A percentile compares a stretch with the other conserved stretches of the same genome.
These are phyloP conservation scores for Stenolophus ochropezus DNA, from an alignment of 2,888 invertebrate species.

Conservation along the genomic window DNA sequence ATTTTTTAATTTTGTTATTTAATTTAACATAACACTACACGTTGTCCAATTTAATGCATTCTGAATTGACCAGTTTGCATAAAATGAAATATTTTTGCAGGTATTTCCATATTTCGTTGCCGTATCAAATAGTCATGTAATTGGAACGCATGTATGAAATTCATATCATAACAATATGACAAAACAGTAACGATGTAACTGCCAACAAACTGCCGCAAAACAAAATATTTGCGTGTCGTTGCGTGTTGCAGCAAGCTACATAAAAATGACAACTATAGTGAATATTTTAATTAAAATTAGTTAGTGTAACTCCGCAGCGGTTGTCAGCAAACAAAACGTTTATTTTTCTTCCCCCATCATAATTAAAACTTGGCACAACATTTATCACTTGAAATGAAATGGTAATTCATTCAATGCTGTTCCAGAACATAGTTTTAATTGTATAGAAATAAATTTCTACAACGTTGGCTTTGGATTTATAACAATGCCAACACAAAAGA, in stretches of 20 bases:
- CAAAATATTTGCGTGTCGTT: neutral
- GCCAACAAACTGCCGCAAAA: neutral
- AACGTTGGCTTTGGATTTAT: too few relatives aligned
- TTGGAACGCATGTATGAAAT: too few relatives aligned
- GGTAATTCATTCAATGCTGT: neutral
- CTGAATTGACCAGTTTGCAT: too few relatives aligned
- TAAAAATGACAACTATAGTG: neutral
- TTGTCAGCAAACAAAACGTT: slow-evolving; percentile 3
- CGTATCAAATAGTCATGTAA: too few relatives aligned
- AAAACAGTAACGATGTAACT: neutral
- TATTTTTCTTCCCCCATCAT: neutral
- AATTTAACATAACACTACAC: too few relatives aligned
- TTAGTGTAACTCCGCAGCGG: neutral
- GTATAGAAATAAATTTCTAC: neutral
- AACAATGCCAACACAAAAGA: too few relatives aligned
- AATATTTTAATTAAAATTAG: neutral
- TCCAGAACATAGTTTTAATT: neutral
- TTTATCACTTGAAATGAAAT: neutral
- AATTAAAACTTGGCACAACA: neutral
- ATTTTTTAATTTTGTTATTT: too few relatives aligned
- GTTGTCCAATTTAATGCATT: too few relatives aligned
- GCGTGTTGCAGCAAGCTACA: neutral
- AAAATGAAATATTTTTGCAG: too few relatives aligned
- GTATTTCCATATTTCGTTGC: too few relatives aligned
- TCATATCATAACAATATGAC: neutral